Evolutionary conservation across 2,113 vertebrate species (phyloP).

Genomic region (Hemiscyllium ocellatum): DNA sequence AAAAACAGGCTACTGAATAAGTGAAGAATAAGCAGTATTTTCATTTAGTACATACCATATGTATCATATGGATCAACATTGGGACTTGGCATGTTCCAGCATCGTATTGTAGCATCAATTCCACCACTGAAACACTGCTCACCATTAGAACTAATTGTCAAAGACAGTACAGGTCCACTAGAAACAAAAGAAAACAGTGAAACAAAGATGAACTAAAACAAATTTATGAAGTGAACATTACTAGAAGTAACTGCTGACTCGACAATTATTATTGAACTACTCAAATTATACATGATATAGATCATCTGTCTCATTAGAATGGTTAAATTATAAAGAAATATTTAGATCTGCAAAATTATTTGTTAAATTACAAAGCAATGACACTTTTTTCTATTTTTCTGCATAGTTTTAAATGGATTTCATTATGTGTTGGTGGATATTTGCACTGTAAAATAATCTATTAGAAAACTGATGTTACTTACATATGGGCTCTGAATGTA

Average conservation of each 20-base stretch:
- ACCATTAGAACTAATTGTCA: slow-evolving; percentile 84
- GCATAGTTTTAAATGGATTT: background rate
- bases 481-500: slow-evolving; percentile 95
- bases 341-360: background rate
- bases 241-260: background rate
- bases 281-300: background rate
- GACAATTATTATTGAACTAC: background rate
- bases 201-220: background rate
- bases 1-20: background rate
- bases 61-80: slow-evolving; percentile 95
- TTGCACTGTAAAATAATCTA: background rate
- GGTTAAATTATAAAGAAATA: background rate
- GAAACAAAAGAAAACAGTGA: background rate
- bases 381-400: background rate
- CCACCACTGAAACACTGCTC: slow-evolving; percentile 97
- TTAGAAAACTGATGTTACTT: slow-evolving; percentile 53
- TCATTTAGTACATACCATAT: slow-evolving; percentile 65
- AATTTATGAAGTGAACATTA: background rate
- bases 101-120: slow-evolving; percentile 88
- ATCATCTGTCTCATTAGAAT: background rate
- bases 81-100: slow-evolving; percentile 96
- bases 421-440: background rate
- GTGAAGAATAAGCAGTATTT: slow-evolving; percentile 40
- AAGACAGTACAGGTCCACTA: slow-evolving; percentile 86
- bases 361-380: background rate